Evolutionary conservation across 1,140 invertebrate genomes (phyloP).

Genomic region (Lepidurus couesii): DNA sequence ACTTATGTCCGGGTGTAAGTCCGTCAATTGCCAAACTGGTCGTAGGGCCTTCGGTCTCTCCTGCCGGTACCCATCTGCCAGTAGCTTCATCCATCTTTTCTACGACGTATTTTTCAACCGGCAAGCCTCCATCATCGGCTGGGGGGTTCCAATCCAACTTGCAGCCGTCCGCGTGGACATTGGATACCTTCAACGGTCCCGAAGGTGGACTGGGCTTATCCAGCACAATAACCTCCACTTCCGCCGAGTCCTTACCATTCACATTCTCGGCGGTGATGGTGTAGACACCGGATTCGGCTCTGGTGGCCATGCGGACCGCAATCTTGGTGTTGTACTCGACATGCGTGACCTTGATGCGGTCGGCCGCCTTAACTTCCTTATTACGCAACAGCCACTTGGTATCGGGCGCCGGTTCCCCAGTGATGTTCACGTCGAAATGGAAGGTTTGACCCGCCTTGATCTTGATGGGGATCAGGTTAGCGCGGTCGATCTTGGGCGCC

Average conservation of each 20-base stretch:
- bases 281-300: slow-evolving; percentile 85
- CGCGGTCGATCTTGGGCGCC: slow-evolving; percentile 80
- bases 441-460: slow-evolving; percentile 86
- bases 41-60: slow-evolving; percentile 73
- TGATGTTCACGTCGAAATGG: slow-evolving; percentile 68
- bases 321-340: slow-evolving; percentile 87
- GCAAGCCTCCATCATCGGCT: slow-evolving; percentile 80
- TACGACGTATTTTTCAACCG: slow-evolving; percentile 83
- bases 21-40: slow-evolving; percentile 68
- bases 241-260: slow-evolving; percentile 85
- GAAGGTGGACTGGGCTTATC: slow-evolving; percentile 82
- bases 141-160: slow-evolving; percentile 84
- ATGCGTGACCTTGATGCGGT: slow-evolving; percentile 67
- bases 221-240: slow-evolving; percentile 85
- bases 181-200: slow-evolving; percentile 79
- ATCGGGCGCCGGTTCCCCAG: slow-evolving; percentile 80
- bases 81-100: slow-evolving; percentile 92
- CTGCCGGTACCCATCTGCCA: slow-evolving; percentile 85
- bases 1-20: slow-evolving; percentile 82
- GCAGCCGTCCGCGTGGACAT: slow-evolving; percentile 78
- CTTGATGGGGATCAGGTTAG: slow-evolving; percentile 72
- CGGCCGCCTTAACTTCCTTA: slow-evolving; percentile 65
- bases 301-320: slow-evolving; percentile 71
- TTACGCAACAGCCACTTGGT: slow-evolving; percentile 75
- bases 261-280: slow-evolving; percentile 86